Base-by-base conservation (phyloP, 2,888 invertebrate genomes). In the Schizotus pectinicornis region DNA sequence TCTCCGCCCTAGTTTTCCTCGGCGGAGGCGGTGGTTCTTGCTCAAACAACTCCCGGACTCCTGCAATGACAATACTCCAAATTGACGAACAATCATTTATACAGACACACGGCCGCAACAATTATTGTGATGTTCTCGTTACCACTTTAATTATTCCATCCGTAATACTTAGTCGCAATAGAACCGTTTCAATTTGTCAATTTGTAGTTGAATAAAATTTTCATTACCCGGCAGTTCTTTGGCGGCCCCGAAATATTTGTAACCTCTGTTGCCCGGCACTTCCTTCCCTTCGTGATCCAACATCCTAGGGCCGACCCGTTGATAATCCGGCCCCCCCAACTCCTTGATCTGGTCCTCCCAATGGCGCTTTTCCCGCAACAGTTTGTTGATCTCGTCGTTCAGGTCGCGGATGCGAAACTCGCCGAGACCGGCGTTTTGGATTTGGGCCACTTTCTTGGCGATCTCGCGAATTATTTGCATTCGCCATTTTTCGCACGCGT, bases 351-450 rank as follows among this genome's bases (percentile, higher is more conserved):
- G 92, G 49, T 92, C 91, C 77, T 99, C 99, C 99, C 99, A 99
- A 76, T 98, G 97, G 0, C 95, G 86, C 75, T 98, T 98, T 76
- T 98, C 96, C 42, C 98, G 84, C 58, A 99, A 84, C 63, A 98
- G 79, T 80, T 99, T 98, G 80, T 99, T 99, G 67, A 99, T 99
- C 80, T 99, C 98, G 81, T 99, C 99, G 78, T 99, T 99, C 13
- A 99, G 82, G 77, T 99, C 99, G 9, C 99, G 86, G 63, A 99
- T 94, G 14, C 98, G 88, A 78, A 98, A 99, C 81, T 99, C 99
- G 2, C 99, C 99, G n/a, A 99, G 84, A 56, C 99, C 99, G 65
- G 99, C 95, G 81, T 98, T 98, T 79, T 99, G 99, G 77, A 99
- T 99, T 80, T 98, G 96, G 1, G 98, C 94, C 0, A 99, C 98